Evolutionary conservation across 1,140 invertebrate genomes (phyloP), one percentile per base, ranked within the genome.

Genomic region (Aphaenogaster ashmeadi): DNA sequence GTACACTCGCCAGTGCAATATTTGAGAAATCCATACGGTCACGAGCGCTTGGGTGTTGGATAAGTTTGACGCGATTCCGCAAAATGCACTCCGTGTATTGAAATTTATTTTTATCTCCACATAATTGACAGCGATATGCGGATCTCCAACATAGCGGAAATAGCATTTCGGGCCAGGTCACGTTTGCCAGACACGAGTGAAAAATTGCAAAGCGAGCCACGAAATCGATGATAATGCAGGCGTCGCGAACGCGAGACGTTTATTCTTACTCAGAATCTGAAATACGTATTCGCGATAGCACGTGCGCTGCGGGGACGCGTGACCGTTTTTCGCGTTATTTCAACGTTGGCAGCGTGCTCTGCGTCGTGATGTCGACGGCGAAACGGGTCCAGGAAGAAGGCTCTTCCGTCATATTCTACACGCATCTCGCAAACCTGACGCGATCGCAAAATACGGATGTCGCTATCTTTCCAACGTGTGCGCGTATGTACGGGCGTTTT

Each of bases 271-370:
- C 67, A 66, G 80, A 83, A 83, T 83, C 52, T 72, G 67, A 83
- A 83, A 83, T 83, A 71, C 69, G 80, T 74, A 52, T 74, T 83
- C 67, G 80, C 54, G 67, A 83, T 83, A 83, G 80, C 80, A 83
- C 80, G 80, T 83, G 67, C 67, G 50, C 21, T 11, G 52, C 18
- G 67, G 69, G 11, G 27, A 83, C 80, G 44, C 80, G 67, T 83
- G 80, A 83, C 54, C 80, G 80, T 83, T 83, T 83, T 83, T 83
- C 80, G 41, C 67, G 67, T 83, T 74, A 74, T 67, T 54, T 67
- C 41, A 47, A 33, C 52, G 66, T 33, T 36, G 67, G 41, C 67
- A 47, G 80, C 80, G 80, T 83, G 80, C 67, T 56, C 80, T 83
- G 80, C 41, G 67, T 83, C 52, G 80, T n/a, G 67, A 83, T 81